Percentiles rank a stretch among this genome's conserved stretches.
These are phyloP conservation scores for Parapsyche elsis DNA, from an alignment of 1,140 invertebrate species.

Conservation along the genomic window DNA sequence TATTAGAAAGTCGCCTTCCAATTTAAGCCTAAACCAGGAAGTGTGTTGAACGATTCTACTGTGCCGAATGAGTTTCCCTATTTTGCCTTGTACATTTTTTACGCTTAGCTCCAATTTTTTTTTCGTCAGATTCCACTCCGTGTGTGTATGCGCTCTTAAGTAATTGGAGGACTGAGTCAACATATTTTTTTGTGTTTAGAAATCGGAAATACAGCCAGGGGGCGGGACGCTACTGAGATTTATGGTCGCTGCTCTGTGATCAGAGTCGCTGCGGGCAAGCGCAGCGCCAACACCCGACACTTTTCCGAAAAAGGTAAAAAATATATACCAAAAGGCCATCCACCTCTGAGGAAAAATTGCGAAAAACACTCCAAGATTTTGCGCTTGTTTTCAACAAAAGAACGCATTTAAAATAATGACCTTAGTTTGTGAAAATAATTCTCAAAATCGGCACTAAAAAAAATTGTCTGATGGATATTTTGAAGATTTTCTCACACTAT, in stretches of 20 bases:
- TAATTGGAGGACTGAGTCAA: constrained; percentile 44
- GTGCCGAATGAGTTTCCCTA: neutral
- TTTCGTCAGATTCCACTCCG: neutral
- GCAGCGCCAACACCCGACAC: constrained; percentile 17
- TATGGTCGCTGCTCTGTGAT: constrained; percentile 25
- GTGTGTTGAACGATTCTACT: no score
- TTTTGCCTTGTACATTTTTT: neutral
- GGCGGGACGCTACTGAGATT: constrained; percentile 35
- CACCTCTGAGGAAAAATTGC: neutral
- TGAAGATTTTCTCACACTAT: no score
- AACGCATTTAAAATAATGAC: no score
- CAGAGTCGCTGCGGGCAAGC: constrained; percentile 1
- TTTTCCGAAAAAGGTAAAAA: neutral
- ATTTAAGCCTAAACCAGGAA: no score
- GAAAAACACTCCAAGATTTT: neutral
- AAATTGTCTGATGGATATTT: no score
- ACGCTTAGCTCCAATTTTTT: neutral
- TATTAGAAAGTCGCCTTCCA: no score
- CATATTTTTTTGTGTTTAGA: constrained; percentile 46
- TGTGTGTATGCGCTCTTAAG: constrained; percentile 30
- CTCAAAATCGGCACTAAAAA: no score
- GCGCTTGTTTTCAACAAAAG: no score
- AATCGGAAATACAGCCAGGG: constrained; percentile 40
- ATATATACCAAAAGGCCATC: neutral
- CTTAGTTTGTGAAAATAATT: no score